These are phyloP conservation scores for Caenorhabditis brenneri DNA, from an alignment of 1,140 invertebrate genomes.

Conservation along the genomic window DNA sequence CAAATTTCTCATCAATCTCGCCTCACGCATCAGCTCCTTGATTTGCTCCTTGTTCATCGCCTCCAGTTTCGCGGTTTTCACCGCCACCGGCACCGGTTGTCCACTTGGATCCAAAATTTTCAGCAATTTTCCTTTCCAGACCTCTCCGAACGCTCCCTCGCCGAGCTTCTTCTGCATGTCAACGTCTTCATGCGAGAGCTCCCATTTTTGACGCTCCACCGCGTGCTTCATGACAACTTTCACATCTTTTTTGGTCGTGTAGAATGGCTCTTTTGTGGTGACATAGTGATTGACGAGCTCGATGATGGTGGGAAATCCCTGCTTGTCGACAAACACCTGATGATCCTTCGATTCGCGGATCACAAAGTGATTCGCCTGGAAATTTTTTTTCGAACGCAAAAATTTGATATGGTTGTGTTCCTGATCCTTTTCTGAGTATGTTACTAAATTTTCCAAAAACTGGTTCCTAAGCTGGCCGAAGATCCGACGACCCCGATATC, in stretches of 20 bases:
- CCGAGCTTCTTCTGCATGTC: constrained; percentile 47
- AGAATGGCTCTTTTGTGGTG: neutral
- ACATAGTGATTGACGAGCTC: constrained; percentile 39
- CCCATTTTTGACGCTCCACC: constrained; percentile 38
- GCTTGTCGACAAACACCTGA: constrained; percentile 1
- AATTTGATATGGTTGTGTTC: too few species aligned
- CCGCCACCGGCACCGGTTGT: constrained; percentile 14
- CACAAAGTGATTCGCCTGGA: constrained; percentile 10
- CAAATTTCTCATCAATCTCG: constrained; percentile 43
- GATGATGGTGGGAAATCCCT: neutral
- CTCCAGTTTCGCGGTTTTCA: constrained; percentile 44
- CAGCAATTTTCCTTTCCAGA: constrained; percentile 35
- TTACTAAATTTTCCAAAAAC: neutral
- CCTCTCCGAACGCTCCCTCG: constrained; percentile 54
- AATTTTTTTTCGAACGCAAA: too few species aligned
- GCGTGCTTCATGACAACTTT: constrained; percentile 29
- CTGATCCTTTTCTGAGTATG: neutral
- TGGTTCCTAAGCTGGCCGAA: too few species aligned
- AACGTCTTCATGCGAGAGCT: constrained; percentile 44
- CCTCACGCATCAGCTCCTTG: constrained; percentile 51
- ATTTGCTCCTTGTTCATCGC: constrained; percentile 49
- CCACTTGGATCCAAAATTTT: neutral
- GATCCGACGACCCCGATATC: too few species aligned
- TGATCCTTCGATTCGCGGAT: neutral
- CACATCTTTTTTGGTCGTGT: neutral